Conservation (phyloP, 2,888 invertebrate genomes). For the Cosmopolites sordidus region DNA sequence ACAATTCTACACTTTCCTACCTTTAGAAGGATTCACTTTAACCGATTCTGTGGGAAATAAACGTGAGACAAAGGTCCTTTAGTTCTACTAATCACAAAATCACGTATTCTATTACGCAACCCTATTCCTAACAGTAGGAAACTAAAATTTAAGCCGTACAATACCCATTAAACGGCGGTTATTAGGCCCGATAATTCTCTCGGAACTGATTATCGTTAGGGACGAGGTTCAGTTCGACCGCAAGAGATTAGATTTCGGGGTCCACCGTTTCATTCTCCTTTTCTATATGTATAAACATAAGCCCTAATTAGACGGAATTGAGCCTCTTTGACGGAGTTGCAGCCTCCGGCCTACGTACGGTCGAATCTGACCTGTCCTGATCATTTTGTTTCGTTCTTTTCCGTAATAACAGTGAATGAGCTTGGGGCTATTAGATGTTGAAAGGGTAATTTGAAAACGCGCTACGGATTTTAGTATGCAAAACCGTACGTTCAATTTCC, state of each 20-base stretch:
- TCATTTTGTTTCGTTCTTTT: constrained; percentile 14
- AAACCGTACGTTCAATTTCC: too few relatives aligned
- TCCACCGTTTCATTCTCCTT: constrained; percentile 14
- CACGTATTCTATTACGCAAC: constrained; percentile 1
- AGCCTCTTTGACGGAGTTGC: constrained; percentile 11
- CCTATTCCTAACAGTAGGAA: neutral
- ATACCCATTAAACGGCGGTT: constrained; percentile 21
- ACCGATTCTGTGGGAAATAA: too few relatives aligned
- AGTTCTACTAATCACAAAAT: neutral
- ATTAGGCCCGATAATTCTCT: constrained; percentile 16
- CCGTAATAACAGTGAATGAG: constrained; percentile 10
- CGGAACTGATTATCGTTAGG: constrained; percentile 24
- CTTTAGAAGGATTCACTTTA: too few relatives aligned
- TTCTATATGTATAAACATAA: constrained; percentile 21
- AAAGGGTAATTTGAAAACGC: too few relatives aligned
- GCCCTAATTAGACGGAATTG: constrained; percentile 23
- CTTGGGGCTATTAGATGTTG: too few relatives aligned
- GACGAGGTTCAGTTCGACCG: constrained; percentile 20
- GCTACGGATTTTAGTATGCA: too few relatives aligned
- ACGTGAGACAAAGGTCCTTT: too few relatives aligned
- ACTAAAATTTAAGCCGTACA: constrained; percentile 17
- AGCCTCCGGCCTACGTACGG: too few relatives aligned
- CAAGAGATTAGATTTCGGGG: constrained; percentile 24
- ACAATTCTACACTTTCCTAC: too few relatives aligned
- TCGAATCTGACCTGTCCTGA: neutral